Conservation (phyloP, 1,140 invertebrate species). For the Drosophila baimaii region DNA sequence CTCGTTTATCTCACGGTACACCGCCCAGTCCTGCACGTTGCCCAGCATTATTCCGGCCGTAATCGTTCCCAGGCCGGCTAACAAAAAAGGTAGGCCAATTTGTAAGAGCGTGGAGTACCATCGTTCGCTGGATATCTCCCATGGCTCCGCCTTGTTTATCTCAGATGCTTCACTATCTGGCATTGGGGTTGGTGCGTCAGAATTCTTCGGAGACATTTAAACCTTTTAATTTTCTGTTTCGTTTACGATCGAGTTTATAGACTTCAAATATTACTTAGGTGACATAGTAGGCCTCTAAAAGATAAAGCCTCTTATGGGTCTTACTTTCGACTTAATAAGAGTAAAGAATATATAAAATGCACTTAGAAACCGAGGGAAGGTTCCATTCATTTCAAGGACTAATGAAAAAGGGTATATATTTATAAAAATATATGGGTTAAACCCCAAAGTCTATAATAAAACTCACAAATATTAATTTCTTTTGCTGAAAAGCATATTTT, state of each 20-base stretch:
- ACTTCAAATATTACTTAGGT: neutral
- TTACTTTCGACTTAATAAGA: too few species aligned
- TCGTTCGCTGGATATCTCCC: slow-evolving; percentile 73
- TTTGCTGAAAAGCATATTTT: slow-evolving; percentile 52
- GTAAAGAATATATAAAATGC: too few species aligned
- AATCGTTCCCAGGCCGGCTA: slow-evolving; percentile 97
- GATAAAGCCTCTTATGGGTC: neutral
- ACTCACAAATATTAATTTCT: slow-evolving; percentile 15
- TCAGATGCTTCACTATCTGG: neutral
- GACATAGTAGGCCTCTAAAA: neutral
- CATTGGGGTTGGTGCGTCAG: too few species aligned
- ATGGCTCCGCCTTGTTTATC: neutral
- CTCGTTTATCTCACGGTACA: slow-evolving; percentile 93
- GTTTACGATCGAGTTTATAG: neutral
- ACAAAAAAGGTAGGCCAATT: slow-evolving; percentile 94
- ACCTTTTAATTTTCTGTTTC: neutral
- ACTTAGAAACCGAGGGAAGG: too few species aligned
- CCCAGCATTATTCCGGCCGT: slow-evolving; percentile 94
- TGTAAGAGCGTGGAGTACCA: slow-evolving; percentile 90
- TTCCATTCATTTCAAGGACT: too few species aligned
- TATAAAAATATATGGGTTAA: too few species aligned
- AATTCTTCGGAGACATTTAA: too few species aligned
- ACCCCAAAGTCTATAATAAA: too few species aligned
- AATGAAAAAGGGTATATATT: too few species aligned
- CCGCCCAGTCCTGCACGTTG: slow-evolving; percentile 94